Evolutionary conservation across 1,140 invertebrate genomes (phyloP), one percentile per base, ranked within the genome.

Genomic region (Scaptodrosophila lebanonensis): DNA sequence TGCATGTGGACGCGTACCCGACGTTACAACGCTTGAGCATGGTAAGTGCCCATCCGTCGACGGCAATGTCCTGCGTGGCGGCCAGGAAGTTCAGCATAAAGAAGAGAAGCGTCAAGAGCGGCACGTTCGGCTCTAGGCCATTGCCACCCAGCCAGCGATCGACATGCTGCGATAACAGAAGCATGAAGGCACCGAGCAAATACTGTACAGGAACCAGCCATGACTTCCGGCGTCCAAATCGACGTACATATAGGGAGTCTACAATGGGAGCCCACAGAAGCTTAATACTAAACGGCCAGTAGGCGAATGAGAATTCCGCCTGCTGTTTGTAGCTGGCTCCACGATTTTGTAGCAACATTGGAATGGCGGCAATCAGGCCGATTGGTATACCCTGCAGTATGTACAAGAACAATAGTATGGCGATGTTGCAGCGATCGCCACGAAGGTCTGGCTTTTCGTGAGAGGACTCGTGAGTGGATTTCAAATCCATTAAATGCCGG

Each of bases 21-120:
- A 99, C 96, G 89, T 99, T 99, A 84, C 91, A 93, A 92, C 95
- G 94, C 86, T 97, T 95, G 2, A 99, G 88, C 95, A 99, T 99
- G 2, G 98, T 99, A 1, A 99, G 88, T 1, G 98, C 98, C 98
- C 98, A 99, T 2, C 98, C 98, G 91, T 99, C 98, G 1, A 99
- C 98, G 47, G 97, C 98, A 85, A 99, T 99, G 88, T 99, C 98
- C 89, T 99, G 98, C 15, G 98, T 99, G 1, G 98, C 98, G 8
- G 97, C 98, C 42, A 99, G 89, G 73, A 99, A 98, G 79, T 98
- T 99, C 1, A 99, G 89, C 43, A 91, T 88, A 83, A 99, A 95
- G 88, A 99, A 99, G 39, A 96, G 89, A 13, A 90, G 68, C 4
- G 97, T 98, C 3, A 99, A 88, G 18, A 94, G 85, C 18, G 89